Base-by-base conservation (phyloP, 2,797 vertebrate genomes). In the Acipenser ruthenus region DNA sequence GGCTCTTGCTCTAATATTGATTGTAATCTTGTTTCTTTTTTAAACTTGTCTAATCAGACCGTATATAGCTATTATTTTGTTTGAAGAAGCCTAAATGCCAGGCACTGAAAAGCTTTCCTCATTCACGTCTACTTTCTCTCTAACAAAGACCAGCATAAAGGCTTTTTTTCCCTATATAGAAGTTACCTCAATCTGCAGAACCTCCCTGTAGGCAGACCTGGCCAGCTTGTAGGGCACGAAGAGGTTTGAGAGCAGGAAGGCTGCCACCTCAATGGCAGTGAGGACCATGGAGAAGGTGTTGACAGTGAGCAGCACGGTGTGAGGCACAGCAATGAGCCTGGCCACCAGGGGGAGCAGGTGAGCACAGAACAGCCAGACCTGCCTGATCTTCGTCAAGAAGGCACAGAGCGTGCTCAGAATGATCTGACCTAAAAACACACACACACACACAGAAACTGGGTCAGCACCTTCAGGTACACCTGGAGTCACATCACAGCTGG, bases 311-410 rank as follows among this genome's bases (percentile, higher is more conserved):
- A 92, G 76, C 0, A 63, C 63, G 10, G 71, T 55, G 10, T 83
- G 84, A 10, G 89, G 85, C 2, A 78, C 70, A 18, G 80, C 63
- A 12, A 80, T 84, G 10, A 92, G 75, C 50, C 88, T 78, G 56
- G 87, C 91, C 78, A 92, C 71, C 78, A 93, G 68, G 50, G 92
- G 92, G 53, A 94, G 87, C 77, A 89, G 66, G 2, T 91, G 89
- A 13, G 87, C 83, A 0, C 86, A 88, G 67, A 94, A 93, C 12
- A 93, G 72, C 92, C 91, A 93, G 60, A 89, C 86, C 65, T 78
- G 88, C 7, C 76, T 84, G 67, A 89, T 90, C 78, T 84, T 86
- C 89, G 91, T 87, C 63, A 95, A 85, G 66, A 93, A 88, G 37
- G 90, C 87, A 74, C 93, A 93, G 63, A 94, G 78, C 0, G 85